Base-by-base conservation (phyloP, 2,113 vertebrate species). In the Salminus brasiliensis region DNA sequence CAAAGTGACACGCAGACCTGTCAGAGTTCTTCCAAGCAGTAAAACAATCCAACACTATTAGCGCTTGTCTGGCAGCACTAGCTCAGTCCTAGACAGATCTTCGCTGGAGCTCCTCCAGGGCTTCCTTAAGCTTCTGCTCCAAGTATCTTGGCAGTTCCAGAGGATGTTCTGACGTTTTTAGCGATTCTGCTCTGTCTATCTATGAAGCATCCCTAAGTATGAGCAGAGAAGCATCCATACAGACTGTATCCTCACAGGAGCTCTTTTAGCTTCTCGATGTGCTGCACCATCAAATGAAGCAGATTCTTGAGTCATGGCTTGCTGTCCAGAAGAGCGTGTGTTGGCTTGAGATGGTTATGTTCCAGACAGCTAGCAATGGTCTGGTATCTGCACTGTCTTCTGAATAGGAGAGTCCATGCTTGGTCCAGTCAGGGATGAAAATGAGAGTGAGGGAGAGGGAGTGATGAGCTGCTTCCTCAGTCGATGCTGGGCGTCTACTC, bases 401-500 rank as follows among this genome's bases (percentile, higher is more conserved):
- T 3, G 13, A 30, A 63, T 39, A 18, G 12, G 21, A n/a, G 62
- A 12, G 18, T 8, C n/a, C 16, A 18, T 21, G 8, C 60, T 10
- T 0, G 18, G 18, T 65, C 29, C 15, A 36, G 60, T 34, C 34
- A 39, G 62, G 32, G 62, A 66, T 39, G 62, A 39, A 21, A n/a
- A 21, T 39, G 30, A 34, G 60, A 27, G 23, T 11, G 25, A 59
- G 55, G 10, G 23, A 34, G 80, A 81, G 70, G 78, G 62, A 82
- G 80, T 82, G 83, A 79, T 82, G 81, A 84, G 83, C 87, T 88
- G 85, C 84, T 88, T 83, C 63, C 77, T 87, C 86, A 86, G 78
- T 49, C 68, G 32, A 74, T 84, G 85, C 85, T 86, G 88, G 89
- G 88, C 84, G 89, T 92, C 71, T 81, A 87, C 91, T 88, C 83